Evolutionary conservation across 2,888 invertebrate species (phyloP), one percentile per base, ranked within the genome.

Genomic region (Morinoia aosen): DNA sequence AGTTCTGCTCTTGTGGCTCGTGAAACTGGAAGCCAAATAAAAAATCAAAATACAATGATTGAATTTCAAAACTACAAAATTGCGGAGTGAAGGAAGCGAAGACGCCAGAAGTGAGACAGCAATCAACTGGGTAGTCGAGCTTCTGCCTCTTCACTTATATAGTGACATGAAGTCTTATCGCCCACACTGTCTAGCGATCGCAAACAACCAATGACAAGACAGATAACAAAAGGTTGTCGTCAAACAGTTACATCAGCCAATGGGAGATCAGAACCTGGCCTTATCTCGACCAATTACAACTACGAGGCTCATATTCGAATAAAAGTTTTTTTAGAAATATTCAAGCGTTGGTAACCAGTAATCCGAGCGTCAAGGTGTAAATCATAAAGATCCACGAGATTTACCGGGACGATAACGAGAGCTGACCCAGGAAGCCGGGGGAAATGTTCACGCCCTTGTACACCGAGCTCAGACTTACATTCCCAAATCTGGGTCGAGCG

Each of bases 111-210:
- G 33, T 39, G 33, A 33, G 57, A 56, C 57, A 33, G 57, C 93
- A 48, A 48, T n/a, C 7, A 93, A 93, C 93, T 93, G 93, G 93
- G 93, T 57, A 19, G 93, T 12, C 33, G 11, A 57, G 8, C 48
- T 19, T 48, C 93, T 39, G n/a, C 12, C 12, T 56, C 11, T 39
- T 12, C 11, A 33, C 93, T 93, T 93, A 25, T 93, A 93, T 93
- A 93, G 93, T 12, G 57, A 57, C 57, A 57, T 48, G 57, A 56
- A 57, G 19, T 48, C 93, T 93, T 93, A 93, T 93, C 93, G 93
- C 93, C 93, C 93, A 93, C 93, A 93, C 93, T 93, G 93, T 93
- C 57, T 93, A 93, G 93, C 25, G 93, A 93, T 93, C 14, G 12
- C 57, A 40, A 93, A 93, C 93, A 93, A 33, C 93, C 93, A 93